phyloP scores from a whole-genome alignment of 64 coral and sea anemone genomes.

The Catalaphyllia jardinei region DNA sequence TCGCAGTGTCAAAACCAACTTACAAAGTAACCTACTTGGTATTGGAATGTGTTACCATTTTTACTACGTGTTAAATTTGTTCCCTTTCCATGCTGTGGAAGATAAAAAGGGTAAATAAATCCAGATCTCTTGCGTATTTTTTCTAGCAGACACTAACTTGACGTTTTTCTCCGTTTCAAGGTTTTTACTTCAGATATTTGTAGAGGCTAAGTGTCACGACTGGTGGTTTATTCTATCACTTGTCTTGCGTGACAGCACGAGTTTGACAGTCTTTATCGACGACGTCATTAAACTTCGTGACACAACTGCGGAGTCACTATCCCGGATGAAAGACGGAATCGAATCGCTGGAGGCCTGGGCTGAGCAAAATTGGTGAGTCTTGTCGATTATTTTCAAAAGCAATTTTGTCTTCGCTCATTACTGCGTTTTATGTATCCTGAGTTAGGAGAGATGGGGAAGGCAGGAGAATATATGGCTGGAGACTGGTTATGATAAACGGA shows the following conservation, averaged over 20 bases:
- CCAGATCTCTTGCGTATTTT: no score
- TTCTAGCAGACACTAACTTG: no score
- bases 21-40: no score
- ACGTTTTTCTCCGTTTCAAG: slow-evolving; percentile 11
- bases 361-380: slow-evolving; percentile 73
- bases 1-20: no score
- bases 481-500: no score
- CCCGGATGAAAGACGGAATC: slow-evolving; percentile 71
- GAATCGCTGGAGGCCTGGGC: slow-evolving; percentile 75
- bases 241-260: slow-evolving; percentile 69
- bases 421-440: not conserved
- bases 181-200: slow-evolving; percentile 69
- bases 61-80: no score
- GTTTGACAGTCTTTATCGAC: slow-evolving; percentile 68
- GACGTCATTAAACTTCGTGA: slow-evolving; percentile 55
- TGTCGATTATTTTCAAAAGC: not conserved
- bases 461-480: no score
- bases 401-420: not conserved
- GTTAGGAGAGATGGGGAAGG: no score
- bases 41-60: no score
- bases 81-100: no score
- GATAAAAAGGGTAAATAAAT: no score
- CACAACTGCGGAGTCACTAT: slow-evolving; percentile 40
- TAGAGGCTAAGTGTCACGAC: slow-evolving; percentile 76
- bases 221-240: slow-evolving; percentile 80